Base-by-base conservation (phyloP, 2,797 vertebrate genomes). In the Protonibea diacanthus region DNA sequence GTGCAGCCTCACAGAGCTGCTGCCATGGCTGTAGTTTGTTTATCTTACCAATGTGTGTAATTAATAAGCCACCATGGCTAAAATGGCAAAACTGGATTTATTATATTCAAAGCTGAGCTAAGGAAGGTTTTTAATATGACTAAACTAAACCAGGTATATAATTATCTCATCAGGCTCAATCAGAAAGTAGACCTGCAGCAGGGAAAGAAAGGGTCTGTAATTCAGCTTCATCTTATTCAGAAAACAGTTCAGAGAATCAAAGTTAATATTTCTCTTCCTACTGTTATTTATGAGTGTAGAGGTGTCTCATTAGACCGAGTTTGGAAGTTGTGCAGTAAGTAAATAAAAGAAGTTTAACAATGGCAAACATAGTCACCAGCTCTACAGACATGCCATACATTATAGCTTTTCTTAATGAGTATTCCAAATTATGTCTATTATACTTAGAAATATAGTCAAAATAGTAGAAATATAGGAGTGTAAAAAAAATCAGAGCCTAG, bases 141-240 rank as follows among this genome's bases (percentile, higher is more conserved):
- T 38, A 8, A 33, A 33, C 33, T 81, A 82, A 88, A 74, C 63
- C 67, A 81, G 74, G 81, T 80, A 74, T 68, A 52, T 82, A 89
- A 90, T 81, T 78, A 77, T 80, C 76, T 78, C 62, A 83, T 89
- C 60, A 76, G 63, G 40, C 63, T 78, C 47, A 84, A 71, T 85
- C 74, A 81, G 60, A 60, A 71, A 65, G 57, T 51, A 66, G 69
- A 6, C 12, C 69, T 55, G 60, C 44, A 56, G 71, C 49, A 57
- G 51, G 58, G 53, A 77, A 80, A 29, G 25, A 27, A 27, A 27
- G 25, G 45, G 15, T 74, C 57, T 78, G 67, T 0, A 38, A 71
- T 72, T 29, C 42, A 0, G 45, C 40, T 53, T 65, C 40, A 65
- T 33, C 62, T 76, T 64, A 65, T 76, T 80, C 62, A 74, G 12